Evolutionary conservation across 1,140 invertebrate genomes (phyloP).

Genomic region (Triops cancriformis): DNA sequence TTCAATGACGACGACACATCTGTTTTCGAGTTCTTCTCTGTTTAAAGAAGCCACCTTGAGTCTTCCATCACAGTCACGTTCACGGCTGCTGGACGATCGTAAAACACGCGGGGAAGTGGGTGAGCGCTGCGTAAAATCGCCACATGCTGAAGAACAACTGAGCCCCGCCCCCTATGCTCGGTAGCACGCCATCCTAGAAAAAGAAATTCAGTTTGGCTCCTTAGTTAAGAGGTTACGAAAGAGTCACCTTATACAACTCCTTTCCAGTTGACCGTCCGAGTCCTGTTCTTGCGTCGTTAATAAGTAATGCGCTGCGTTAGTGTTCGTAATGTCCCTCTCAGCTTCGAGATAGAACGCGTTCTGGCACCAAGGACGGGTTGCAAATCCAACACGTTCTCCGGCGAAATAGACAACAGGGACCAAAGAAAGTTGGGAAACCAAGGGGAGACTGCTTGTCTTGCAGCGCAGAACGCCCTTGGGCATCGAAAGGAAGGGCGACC

Average conservation of each 20-base stretch:
- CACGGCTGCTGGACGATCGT: not conserved
- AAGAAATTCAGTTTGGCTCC: slow-evolving; percentile 21
- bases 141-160: slow-evolving; percentile 91
- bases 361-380: slow-evolving; percentile 70
- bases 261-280: slow-evolving; percentile 83
- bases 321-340: slow-evolving; percentile 63
- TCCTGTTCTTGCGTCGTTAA: slow-evolving; percentile 81
- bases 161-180: slow-evolving; percentile 83
- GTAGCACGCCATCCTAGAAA: slow-evolving; percentile 74
- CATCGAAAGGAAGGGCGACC: slow-evolving; percentile 73
- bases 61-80: slow-evolving; percentile 22
- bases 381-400: slow-evolving; percentile 64
- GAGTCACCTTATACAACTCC: slow-evolving; percentile 75
- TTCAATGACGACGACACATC: slow-evolving; percentile 30
- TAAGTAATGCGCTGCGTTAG: slow-evolving; percentile 67
- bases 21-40: slow-evolving; percentile 21
- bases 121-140: slow-evolving; percentile 80
- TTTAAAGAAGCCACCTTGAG: not conserved
- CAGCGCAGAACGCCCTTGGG: slow-evolving; percentile 37
- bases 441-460: slow-evolving; percentile 50
- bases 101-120: slow-evolving; percentile 43
- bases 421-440: slow-evolving; percentile 70
- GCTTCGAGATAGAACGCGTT: slow-evolving; percentile 71
- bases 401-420: slow-evolving; percentile 60
- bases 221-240: not conserved